Conservation (phyloP, 2,797 vertebrate genomes). For the Uromys caudimaculatus region DNA sequence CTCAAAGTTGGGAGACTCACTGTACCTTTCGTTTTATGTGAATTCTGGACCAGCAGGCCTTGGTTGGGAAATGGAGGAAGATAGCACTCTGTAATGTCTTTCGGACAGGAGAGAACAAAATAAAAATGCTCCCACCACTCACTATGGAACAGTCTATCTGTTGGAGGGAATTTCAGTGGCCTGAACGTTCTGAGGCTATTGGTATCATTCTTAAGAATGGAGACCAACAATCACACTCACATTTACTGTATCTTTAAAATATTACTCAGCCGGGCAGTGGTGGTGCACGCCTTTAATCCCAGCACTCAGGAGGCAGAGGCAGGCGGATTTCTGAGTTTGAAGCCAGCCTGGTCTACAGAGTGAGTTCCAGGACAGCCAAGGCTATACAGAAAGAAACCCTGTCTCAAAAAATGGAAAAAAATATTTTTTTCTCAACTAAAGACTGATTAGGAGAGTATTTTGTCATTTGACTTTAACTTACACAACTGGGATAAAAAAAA, state of each 20-base stretch:
- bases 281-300: too few relatives aligned
- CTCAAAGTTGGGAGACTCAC: neutral
- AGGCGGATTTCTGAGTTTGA: too few relatives aligned
- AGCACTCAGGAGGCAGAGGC: too few relatives aligned
- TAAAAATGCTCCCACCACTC: neutral
- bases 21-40: slow-evolving; percentile 6
- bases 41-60: neutral
- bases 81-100: neutral
- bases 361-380: too few relatives aligned
- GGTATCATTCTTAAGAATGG: neutral
- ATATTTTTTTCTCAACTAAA: neutral
- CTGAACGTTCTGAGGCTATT: neutral
- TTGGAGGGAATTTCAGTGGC: neutral
- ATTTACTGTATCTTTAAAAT: slow-evolving; percentile 17
- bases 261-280: too few relatives aligned
- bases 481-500: slow-evolving; percentile 6
- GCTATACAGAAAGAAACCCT: too few relatives aligned
- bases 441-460: neutral
- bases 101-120: neutral
- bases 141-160: neutral
- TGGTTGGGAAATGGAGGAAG: neutral
- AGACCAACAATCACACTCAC: neutral
- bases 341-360: too few relatives aligned
- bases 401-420: too few relatives aligned
- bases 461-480: neutral